Evolutionary conservation across 92 coral and sea anemone genomes (phyloP).

Genomic region (Anthopleura xanthogrammica): DNA sequence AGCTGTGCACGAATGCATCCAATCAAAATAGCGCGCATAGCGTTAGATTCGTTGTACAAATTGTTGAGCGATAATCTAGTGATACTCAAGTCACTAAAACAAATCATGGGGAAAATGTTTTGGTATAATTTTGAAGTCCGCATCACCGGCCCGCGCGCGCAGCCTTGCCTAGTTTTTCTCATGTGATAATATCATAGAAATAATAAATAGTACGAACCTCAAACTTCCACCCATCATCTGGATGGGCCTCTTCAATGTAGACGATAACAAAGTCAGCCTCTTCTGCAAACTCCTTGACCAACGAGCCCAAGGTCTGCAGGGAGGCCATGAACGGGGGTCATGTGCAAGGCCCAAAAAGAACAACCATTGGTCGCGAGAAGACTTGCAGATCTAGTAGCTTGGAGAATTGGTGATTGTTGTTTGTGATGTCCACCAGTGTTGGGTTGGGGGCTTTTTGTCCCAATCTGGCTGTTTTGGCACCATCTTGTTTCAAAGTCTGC

Average conservation of each 20-base stretch:
- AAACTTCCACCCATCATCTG: constrained; percentile 73
- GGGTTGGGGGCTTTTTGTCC: constrained; percentile 51
- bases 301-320: constrained; percentile 57
- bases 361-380: constrained; percentile 67
- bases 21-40: background rate
- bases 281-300: constrained; percentile 64
- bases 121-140: too few relatives aligned
- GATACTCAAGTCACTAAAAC: background rate
- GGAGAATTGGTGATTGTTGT: background rate
- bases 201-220: background rate
- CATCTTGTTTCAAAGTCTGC: constrained; percentile 12
- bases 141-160: too few relatives aligned
- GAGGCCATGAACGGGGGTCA: constrained; percentile 83
- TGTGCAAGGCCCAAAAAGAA: constrained; percentile 83
- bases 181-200: background rate
- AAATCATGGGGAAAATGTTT: background rate
- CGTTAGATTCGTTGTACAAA: background rate
- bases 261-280: constrained; percentile 82
- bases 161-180: background rate
- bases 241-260: constrained; percentile 89
- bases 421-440: constrained; percentile 37
- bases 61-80: background rate
- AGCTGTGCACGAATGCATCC: background rate
- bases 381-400: constrained; percentile 40
- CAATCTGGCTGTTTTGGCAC: constrained; percentile 47